Evolutionary conservation across 2,797 vertebrate genomes (phyloP).

Genomic region (Cichlasoma orientale): DNA sequence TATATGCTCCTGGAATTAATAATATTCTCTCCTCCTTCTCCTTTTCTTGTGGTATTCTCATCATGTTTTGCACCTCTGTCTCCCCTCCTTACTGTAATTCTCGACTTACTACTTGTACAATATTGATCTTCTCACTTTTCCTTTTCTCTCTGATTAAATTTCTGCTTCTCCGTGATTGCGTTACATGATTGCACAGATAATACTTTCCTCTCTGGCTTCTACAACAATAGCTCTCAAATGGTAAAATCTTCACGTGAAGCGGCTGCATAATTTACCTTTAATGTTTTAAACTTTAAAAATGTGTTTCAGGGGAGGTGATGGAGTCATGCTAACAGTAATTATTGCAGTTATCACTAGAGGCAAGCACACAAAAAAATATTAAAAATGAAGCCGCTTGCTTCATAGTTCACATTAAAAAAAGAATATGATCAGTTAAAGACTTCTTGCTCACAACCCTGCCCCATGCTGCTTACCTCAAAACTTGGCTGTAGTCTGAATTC

Average conservation of each 20-base stretch:
- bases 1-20: background rate
- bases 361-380: background rate
- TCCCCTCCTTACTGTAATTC: no score
- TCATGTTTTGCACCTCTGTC: no score
- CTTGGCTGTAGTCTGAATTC: background rate
- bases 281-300: no score
- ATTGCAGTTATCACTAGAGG: background rate
- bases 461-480: background rate
- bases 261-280: constrained; percentile 25
- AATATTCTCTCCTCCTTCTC: background rate
- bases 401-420: background rate
- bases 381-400: background rate
- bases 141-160: no score
- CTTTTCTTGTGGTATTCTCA: background rate
- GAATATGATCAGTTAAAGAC: background rate
- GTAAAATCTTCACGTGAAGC: constrained; percentile 19
- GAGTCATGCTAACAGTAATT: background rate
- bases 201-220: background rate
- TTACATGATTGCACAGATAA: background rate
- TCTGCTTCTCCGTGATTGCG: no score
- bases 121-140: no score
- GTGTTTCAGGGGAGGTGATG: background rate
- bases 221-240: constrained; percentile 3
- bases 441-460: background rate
- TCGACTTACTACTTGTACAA: no score